Evolutionary conservation across 2,797 vertebrate species (phyloP).

Genomic region (Chanos chanos): DNA sequence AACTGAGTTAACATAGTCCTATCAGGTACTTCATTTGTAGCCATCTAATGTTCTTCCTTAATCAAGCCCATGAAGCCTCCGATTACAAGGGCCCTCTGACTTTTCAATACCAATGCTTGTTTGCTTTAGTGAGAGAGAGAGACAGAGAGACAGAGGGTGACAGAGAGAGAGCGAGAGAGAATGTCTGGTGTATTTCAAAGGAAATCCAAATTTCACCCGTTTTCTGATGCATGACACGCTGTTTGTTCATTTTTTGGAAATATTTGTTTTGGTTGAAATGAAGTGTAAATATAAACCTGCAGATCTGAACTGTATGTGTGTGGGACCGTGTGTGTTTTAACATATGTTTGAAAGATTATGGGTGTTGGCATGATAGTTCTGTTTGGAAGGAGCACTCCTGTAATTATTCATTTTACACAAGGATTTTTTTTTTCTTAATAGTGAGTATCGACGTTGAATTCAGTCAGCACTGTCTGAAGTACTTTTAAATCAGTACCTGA

Average conservation of each 20-base stretch:
- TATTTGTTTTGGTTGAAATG: too few species aligned
- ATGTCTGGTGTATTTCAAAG: too few species aligned
- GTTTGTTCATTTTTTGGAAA: too few species aligned
- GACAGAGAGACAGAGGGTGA: too few species aligned
- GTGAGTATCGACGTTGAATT: conserved; percentile 11
- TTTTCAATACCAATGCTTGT: conserved; percentile 5
- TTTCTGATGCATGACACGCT: too few species aligned
- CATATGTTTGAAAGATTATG: conserved; percentile 6
- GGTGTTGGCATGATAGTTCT: neutral
- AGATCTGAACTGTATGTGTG: neutral
- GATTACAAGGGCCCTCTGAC: conserved; percentile 10
- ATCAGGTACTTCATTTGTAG: conserved; percentile 8
- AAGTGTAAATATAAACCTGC: neutral
- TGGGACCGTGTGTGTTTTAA: neutral
- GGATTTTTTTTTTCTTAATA: conserved; percentile 39
- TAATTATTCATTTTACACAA: conserved; percentile 36
- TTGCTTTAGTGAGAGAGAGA: too few species aligned
- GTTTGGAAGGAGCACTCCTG: conserved; percentile 30
- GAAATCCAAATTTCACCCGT: too few species aligned
- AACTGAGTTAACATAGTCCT: neutral
- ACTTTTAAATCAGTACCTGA: conserved; percentile 46
- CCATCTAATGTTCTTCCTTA: neutral
- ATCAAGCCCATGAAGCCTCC: neutral
- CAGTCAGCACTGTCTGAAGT: conserved; percentile 32
- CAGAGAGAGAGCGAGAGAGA: too few species aligned